Conservation (phyloP, 2,888 invertebrate genomes). For the Kryphioiulus occultus region DNA sequence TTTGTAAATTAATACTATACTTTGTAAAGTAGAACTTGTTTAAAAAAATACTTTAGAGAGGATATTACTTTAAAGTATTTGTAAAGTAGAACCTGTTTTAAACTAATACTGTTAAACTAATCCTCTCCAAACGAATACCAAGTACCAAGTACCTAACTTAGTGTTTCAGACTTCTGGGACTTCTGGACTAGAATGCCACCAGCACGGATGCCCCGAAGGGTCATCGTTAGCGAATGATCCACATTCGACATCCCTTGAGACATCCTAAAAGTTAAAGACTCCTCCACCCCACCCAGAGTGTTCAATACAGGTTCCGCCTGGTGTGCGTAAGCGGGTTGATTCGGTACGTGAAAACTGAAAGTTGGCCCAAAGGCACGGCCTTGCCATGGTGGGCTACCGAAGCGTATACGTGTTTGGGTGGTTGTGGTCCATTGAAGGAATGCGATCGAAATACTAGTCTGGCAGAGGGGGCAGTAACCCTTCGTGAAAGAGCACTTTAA, state of each 20-base stretch:
- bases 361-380: slow-evolving; percentile 17
- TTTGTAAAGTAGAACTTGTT: too few species aligned
- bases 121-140: too few species aligned
- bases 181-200: too few species aligned
- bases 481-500: not conserved
- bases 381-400: not conserved
- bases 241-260: not conserved
- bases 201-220: not conserved
- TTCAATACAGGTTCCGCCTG: not conserved
- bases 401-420: not conserved
- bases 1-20: too few species aligned
- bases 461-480: not conserved
- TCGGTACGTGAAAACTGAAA: not conserved
- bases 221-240: not conserved
- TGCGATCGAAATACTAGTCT: not conserved
- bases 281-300: not conserved
- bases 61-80: too few species aligned
- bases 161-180: not conserved
- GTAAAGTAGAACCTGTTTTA: too few species aligned
- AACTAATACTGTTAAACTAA: too few species aligned
- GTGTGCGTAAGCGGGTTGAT: not conserved
- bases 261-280: not conserved
- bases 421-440: not conserved
- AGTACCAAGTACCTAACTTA: too few species aligned
- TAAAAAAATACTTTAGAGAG: too few species aligned